phyloP scores from a whole-genome alignment of 2,888 invertebrate genomes.

The Caenorhabditis sp. region DNA sequence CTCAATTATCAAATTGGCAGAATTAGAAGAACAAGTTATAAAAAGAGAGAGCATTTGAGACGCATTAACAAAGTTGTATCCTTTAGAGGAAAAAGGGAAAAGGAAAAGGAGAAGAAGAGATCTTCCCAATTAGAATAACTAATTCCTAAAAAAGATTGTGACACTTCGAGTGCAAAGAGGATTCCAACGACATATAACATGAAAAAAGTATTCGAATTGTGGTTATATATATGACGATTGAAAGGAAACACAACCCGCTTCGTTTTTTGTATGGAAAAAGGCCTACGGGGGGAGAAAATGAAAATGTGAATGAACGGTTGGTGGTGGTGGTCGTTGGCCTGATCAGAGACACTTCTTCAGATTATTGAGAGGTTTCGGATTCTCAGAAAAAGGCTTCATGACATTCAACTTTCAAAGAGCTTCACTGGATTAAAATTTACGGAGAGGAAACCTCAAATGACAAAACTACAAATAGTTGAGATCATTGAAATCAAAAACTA shows the following conservation, averaged over 20 bases:
- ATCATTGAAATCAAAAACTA: neutral
- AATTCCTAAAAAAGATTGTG: constrained; percentile 42
- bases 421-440: neutral
- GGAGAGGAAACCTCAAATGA: neutral
- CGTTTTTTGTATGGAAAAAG: constrained; percentile 5
- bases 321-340: constrained; percentile 27
- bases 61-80: constrained; percentile 52
- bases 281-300: neutral
- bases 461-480: neutral
- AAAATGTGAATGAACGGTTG: constrained; percentile 22
- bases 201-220: constrained; percentile 27
- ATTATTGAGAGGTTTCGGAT: constrained; percentile 18
- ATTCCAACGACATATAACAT: neutral
- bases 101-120: neutral
- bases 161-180: constrained; percentile 32
- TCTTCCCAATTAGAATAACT: constrained; percentile 54
- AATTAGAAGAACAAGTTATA: constrained; percentile 36
- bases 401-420: constrained; percentile 6
- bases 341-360: constrained; percentile 10
- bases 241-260: constrained; percentile 20
- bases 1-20: constrained; percentile 57
- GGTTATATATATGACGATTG: constrained; percentile 30
- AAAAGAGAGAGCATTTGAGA: constrained; percentile 16
- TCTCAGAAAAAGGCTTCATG: constrained; percentile 11
- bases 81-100: neutral